Evolutionary conservation across 2,888 invertebrate genomes (phyloP).

Genomic region (Caenorhabditis uteleia): DNA sequence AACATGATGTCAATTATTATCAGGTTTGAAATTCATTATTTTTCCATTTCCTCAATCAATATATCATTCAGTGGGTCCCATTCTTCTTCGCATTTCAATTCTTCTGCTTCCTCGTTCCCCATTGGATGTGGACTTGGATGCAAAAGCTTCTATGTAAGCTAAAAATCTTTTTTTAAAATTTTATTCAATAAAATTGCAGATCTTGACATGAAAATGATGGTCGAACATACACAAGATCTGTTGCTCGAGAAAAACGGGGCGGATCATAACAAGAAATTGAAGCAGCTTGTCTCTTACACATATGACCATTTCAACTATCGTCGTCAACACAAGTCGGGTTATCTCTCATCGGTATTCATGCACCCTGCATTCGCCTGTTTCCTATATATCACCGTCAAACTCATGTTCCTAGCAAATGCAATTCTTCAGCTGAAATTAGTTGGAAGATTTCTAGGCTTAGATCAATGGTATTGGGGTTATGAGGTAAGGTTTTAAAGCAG

Average conservation of each 20-base stretch:
- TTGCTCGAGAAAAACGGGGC: conserved; percentile 15
- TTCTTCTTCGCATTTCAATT: conserved; percentile 41
- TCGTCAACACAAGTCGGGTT: conserved; percentile 26
- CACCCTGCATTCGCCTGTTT: conserved; percentile 25
- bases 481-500: conserved; percentile 9
- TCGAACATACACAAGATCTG: conserved; percentile 21
- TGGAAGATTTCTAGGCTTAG: conserved; percentile 22
- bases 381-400: conserved; percentile 21
- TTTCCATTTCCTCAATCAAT: no score
- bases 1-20: conserved; percentile 25
- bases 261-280: conserved; percentile 16
- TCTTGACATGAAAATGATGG: conserved; percentile 27
- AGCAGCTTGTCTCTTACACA: conserved; percentile 18
- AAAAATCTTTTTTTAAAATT: no score
- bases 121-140: conserved; percentile 37
- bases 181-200: conserved; percentile 24
- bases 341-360: conserved; percentile 18
- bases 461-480: conserved; percentile 30
- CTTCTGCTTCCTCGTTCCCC: conserved; percentile 34
- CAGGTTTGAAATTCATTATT: conserved; percentile 3
- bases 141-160: conserved; percentile 31
- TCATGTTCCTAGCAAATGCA: conserved; percentile 27
- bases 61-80: conserved; percentile 33
- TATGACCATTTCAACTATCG: conserved; percentile 35
- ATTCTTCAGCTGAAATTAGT: conserved; percentile 29